These are phyloP conservation scores for Hemibagrus wyckioides DNA, from an alignment of 2,113 vertebrate genomes.

Conservation along the genomic window DNA sequence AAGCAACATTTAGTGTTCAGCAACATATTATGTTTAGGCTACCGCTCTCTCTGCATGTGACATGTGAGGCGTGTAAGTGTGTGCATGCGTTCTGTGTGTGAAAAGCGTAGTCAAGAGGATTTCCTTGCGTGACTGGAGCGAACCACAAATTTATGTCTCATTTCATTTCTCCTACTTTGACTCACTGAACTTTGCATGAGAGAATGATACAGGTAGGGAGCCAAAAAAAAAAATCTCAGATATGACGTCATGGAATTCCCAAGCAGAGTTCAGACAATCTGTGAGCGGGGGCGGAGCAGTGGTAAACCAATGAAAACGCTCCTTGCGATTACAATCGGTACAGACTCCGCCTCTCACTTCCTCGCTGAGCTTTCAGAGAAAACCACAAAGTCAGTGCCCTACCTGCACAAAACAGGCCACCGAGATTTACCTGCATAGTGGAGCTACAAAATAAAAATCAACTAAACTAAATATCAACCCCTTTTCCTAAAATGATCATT, in stretches of 20 bases:
- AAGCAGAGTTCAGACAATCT: constrained; percentile 39
- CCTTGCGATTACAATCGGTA: constrained; percentile 56
- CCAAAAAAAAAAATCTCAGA: constrained; percentile 53
- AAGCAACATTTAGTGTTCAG: not conserved
- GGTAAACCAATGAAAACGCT: constrained; percentile 75
- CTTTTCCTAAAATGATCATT: not conserved
- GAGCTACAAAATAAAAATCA: not conserved
- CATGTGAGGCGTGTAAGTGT: not conserved
- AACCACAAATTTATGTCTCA: constrained; percentile 63
- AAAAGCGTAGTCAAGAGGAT: constrained; percentile 31
- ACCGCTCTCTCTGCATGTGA: not conserved
- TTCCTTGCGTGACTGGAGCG: constrained; percentile 55
- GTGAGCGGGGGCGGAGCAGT: constrained; percentile 49
- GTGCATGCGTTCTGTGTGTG: constrained; percentile 18
- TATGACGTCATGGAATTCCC: constrained; percentile 53
- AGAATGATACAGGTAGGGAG: constrained; percentile 50
- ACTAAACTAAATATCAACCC: not conserved
- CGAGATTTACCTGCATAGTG: constrained; percentile 50
- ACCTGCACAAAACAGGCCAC: constrained; percentile 53
- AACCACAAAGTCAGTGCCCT: constrained; percentile 53
- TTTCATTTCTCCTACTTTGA: constrained; percentile 50
- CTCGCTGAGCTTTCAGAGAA: constrained; percentile 45
- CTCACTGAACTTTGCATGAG: constrained; percentile 53
- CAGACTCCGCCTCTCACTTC: constrained; percentile 54
- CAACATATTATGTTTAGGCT: not conserved